These are phyloP conservation scores for Aleiodes leptofemur DNA, from an alignment of 2,888 invertebrate genomes.

Conservation along the genomic window DNA sequence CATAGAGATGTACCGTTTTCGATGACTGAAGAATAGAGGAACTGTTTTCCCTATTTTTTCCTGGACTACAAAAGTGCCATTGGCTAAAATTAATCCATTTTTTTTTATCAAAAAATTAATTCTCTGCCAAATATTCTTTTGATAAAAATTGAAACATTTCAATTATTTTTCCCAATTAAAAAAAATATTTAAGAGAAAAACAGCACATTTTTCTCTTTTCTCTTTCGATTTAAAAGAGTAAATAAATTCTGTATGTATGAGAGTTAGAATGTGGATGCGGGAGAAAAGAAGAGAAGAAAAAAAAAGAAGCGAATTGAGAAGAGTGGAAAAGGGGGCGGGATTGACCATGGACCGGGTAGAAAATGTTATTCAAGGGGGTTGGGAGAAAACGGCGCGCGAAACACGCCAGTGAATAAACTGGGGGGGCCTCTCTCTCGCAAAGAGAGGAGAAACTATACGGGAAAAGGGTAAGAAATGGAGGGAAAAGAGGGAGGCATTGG, in stretches of 20 bases:
- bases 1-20: constrained; percentile 14
- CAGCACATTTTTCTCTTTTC: background rate
- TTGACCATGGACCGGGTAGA: constrained; percentile 57
- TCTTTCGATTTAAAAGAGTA: background rate
- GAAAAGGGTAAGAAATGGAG: constrained; percentile 45
- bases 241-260: background rate
- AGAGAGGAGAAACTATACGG: constrained; percentile 39
- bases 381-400: constrained; percentile 48
- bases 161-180: background rate
- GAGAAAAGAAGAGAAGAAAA: constrained; percentile 42
- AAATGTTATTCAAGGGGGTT: constrained; percentile 52
- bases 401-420: constrained; percentile 42
- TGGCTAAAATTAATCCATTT: too few species aligned
- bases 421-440: constrained; percentile 37
- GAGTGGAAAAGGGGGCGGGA: constrained; percentile 56
- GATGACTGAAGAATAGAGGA: background rate
- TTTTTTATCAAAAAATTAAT: too few species aligned
- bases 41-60: background rate
- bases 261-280: constrained; percentile 50
- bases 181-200: background rate
- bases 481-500: constrained; percentile 53
- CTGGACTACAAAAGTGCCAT: too few species aligned
- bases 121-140: background rate
- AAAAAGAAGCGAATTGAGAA: constrained; percentile 6
- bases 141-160: background rate